Conservation (phyloP, 2,113 vertebrate species). For the Indri indri region DNA sequence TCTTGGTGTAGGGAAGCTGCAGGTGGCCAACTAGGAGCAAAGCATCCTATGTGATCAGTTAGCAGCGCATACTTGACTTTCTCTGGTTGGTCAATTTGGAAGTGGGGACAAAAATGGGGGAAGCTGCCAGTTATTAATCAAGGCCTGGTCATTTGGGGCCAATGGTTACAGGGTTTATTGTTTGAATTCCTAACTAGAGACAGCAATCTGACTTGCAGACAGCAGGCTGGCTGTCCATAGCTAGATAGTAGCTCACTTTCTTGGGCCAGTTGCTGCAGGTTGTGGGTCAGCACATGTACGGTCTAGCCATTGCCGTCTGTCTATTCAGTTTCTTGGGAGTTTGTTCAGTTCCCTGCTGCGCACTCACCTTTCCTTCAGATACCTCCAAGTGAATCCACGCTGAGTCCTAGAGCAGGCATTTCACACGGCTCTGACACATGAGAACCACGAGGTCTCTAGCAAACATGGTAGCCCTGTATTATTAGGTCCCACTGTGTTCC, state of each 20-base stretch:
- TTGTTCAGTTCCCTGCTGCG: background rate
- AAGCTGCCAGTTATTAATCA: background rate
- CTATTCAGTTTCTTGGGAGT: background rate
- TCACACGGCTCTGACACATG: fast-evolving
- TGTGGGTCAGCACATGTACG: background rate
- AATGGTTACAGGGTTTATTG: background rate
- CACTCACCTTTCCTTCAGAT: background rate
- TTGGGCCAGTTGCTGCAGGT: background rate
- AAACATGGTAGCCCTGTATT: fast-evolving
- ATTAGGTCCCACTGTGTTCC: too few species aligned
- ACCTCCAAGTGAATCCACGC: background rate
- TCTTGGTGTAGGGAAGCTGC: background rate
- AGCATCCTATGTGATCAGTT: background rate
- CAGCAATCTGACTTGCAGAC: background rate
- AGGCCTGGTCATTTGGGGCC: background rate
- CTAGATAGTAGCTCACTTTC: background rate
- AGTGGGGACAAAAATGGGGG: background rate
- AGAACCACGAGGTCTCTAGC: background rate
- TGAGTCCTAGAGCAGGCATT: background rate
- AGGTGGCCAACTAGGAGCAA: background rate
- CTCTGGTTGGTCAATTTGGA: background rate
- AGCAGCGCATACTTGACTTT: background rate
- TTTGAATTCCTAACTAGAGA: background rate
- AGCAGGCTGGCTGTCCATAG: background rate
- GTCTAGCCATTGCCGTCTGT: background rate